These are phyloP conservation scores for Mirza zaza DNA, from an alignment of 2,113 vertebrate genomes.

Conservation along the genomic window DNA sequence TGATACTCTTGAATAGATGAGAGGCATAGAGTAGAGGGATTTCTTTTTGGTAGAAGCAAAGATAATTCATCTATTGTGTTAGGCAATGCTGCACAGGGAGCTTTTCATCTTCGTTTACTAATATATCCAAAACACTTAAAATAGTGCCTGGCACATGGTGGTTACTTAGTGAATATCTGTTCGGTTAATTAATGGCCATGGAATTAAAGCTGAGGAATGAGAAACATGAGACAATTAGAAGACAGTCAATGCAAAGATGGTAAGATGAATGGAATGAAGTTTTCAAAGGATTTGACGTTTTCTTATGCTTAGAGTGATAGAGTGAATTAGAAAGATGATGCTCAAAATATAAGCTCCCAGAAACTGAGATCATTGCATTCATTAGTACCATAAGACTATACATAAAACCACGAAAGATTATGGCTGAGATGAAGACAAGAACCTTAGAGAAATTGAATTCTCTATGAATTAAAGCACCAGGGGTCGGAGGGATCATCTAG, in stretches of 20 bases:
- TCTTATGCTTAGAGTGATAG: not conserved
- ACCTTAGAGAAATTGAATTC: not conserved
- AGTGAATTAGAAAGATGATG: not conserved
- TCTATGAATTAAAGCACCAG: not conserved
- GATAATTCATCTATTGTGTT: not conserved
- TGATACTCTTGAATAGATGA: not conserved
- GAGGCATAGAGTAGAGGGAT: rapidly evolving
- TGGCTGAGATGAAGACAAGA: not conserved
- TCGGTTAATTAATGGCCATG: not conserved
- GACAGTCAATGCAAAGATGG: not conserved
- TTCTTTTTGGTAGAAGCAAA: not conserved
- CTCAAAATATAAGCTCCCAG: not conserved
- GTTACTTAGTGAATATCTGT: not conserved
- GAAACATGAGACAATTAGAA: not conserved
- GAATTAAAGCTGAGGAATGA: not conserved
- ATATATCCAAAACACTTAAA: not conserved
- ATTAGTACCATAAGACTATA: not conserved
- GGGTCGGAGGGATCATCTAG: not conserved
- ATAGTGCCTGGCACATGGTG: not conserved
- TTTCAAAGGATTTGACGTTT: not conserved
- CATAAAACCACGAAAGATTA: not conserved
- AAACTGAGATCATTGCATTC: not conserved
- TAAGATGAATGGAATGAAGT: not conserved
- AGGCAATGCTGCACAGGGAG: not conserved
- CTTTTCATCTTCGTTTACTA: not conserved